Conservation (phyloP, 2,888 invertebrate species). For the Folsomia candida region DNA sequence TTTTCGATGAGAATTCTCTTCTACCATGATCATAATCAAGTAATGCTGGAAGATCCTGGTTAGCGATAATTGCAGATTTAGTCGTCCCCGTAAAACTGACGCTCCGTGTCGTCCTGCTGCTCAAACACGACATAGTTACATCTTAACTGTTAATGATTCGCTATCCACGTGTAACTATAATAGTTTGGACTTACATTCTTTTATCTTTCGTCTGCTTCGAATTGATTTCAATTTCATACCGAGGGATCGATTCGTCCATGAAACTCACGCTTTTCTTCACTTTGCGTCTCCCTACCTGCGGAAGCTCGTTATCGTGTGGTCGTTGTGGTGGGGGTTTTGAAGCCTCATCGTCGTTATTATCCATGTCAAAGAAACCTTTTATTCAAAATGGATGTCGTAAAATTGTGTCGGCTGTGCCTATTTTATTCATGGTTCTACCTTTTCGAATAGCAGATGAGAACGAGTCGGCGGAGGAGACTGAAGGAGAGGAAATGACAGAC, state of each 20-base stretch:
- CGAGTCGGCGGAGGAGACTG: neutral
- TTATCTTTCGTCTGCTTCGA: no score
- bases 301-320: no score
- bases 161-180: no score
- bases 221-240: no score
- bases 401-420: no score
- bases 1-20: no score
- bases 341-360: neutral
- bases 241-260: neutral
- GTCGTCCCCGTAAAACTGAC: neutral
- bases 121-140: neutral
- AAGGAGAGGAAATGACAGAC: neutral
- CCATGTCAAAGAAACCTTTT: neutral
- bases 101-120: neutral
- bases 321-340: no score
- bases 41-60: no score
- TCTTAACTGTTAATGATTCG: neutral
- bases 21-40: no score
- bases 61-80: no score
- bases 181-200: no score
- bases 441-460: neutral
- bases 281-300: neutral
- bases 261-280: neutral
- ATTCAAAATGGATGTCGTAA: neutral
- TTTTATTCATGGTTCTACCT: no score